Percentiles rank a stretch among this genome's conserved stretches.
Evolutionary conservation across 92 coral and sea anemone species (phyloP).

Genomic region (Desmophyllum pertusum): DNA sequence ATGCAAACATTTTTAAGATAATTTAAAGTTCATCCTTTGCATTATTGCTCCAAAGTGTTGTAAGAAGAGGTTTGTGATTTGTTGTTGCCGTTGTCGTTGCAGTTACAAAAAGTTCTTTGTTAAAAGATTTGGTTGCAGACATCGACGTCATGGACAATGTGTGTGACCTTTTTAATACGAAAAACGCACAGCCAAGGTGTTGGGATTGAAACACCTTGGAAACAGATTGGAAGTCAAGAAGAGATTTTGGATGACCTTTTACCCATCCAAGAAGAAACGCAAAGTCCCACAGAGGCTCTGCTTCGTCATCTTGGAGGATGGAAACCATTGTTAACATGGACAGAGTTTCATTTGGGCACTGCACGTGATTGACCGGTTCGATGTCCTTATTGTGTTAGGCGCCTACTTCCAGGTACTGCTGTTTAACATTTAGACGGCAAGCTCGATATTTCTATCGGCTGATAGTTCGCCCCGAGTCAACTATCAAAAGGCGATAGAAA

Average conservation of each 20-base stretch:
- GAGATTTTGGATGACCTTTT: constrained; percentile 36
- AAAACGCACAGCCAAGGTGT: constrained; percentile 4
- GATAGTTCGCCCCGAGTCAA: no score
- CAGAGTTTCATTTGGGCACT: constrained; percentile 10
- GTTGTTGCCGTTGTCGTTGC: background rate
- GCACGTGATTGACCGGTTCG: constrained; percentile 10
- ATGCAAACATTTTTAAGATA: no score
- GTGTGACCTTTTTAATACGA: constrained; percentile 34
- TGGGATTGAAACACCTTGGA: constrained; percentile 29
- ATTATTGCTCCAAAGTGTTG: no score
- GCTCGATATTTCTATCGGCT: no score
- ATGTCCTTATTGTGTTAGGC: constrained; percentile 17
- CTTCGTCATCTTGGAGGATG: constrained; percentile 18
- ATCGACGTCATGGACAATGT: constrained; percentile 30
- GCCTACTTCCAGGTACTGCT: constrained; percentile 35
- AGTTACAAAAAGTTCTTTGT: constrained; percentile 17
- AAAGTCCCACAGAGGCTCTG: constrained; percentile 45
- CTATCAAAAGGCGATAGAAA: no score
- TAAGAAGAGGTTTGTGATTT: background rate
- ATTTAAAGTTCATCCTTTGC: no score
- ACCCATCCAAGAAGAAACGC: background rate
- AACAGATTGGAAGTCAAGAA: background rate
- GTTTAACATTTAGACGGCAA: no score
- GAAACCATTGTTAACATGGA: background rate
- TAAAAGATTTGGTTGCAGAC: constrained; percentile 41